Base-by-base conservation (phyloP, 2,797 vertebrate genomes). In the Melanotaenia trifasciata region DNA sequence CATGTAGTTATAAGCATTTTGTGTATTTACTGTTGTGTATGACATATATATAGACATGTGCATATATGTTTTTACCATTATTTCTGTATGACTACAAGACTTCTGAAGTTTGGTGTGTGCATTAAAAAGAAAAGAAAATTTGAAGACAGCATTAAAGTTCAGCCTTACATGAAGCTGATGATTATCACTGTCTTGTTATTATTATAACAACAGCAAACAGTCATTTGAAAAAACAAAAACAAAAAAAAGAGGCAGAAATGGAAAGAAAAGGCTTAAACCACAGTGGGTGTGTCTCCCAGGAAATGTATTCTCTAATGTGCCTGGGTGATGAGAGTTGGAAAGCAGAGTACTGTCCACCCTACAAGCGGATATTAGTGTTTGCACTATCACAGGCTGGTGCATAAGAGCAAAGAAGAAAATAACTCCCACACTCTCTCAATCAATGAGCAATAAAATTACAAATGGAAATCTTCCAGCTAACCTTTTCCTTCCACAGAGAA, bases 401-500 rank as follows among this genome's bases (percentile, higher is more conserved):
- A 28, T 75, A 13, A 63, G 40, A 53, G 28, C 60, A 36, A 2
- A 58, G 30, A 71, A 47, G 35, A 35, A 58, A 4, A 60, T 64
- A 61, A 64, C 83, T 76, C 80, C 81, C 58, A 84, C 70, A 1
- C 47, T n/a, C 64, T 63, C 36, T 68, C 56, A 65, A 18, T 68
- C 56, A 59, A 66, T 67, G 9, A 51, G 1, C 28, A 13, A 11
- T 40, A 10, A 68, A 50, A 76, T 72, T 66, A 66, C 10, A 14
- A 62, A 22, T 38, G 43, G 75, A 85, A 67, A 14, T 14, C 35
- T 22, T 64, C 57, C 24, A 28, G 45, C 22, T 71, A 47, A 64
- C 4, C 54, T 18, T 13, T 47, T 72, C 35, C 18, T 20, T 62
- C 64, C 57, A 38, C 57, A 38, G 13, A 67, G 30, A 24, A 65